These are phyloP conservation scores for Aselliscus stoliczkanus DNA, from an alignment of 2,797 vertebrate genomes.

Conservation along the genomic window DNA sequence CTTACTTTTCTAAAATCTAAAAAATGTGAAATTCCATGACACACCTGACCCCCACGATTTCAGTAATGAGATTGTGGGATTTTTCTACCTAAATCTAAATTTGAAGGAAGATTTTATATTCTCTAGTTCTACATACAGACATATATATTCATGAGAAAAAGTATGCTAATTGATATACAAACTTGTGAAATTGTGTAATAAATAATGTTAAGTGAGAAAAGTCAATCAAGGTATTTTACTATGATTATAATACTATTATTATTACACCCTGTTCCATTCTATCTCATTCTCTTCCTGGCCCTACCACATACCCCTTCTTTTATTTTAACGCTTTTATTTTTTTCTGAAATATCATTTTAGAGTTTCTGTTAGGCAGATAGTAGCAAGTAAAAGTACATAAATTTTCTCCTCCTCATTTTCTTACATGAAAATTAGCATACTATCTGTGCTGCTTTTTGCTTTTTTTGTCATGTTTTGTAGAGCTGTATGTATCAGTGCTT, in stretches of 20 bases:
- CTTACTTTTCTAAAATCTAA: conserved; percentile 16
- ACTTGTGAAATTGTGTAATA: neutral
- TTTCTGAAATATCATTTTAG: neutral
- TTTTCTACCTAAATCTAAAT: neutral
- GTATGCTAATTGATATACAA: neutral
- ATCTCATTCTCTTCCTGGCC: neutral
- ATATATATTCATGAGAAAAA: neutral
- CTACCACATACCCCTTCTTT: neutral
- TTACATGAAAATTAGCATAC: neutral
- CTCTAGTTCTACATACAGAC: neutral
- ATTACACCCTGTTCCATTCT: neutral
- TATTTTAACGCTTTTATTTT: conserved; percentile 12
- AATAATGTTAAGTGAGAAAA: neutral
- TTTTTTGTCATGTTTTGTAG: neutral
- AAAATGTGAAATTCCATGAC: neutral
- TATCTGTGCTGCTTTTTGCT: neutral
- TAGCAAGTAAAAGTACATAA: neutral
- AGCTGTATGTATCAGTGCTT: neutral
- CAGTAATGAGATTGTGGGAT: neutral
- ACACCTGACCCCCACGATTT: neutral
- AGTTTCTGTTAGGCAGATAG: neutral
- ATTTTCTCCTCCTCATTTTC: neutral
- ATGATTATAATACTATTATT: neutral
- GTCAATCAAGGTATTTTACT: neutral
- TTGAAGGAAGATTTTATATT: neutral